A percentile compares a stretch with the other conserved stretches of the same genome.
Evolutionary conservation across 2,797 vertebrate genomes (phyloP).

Genomic region (Alectoris magna): DNA sequence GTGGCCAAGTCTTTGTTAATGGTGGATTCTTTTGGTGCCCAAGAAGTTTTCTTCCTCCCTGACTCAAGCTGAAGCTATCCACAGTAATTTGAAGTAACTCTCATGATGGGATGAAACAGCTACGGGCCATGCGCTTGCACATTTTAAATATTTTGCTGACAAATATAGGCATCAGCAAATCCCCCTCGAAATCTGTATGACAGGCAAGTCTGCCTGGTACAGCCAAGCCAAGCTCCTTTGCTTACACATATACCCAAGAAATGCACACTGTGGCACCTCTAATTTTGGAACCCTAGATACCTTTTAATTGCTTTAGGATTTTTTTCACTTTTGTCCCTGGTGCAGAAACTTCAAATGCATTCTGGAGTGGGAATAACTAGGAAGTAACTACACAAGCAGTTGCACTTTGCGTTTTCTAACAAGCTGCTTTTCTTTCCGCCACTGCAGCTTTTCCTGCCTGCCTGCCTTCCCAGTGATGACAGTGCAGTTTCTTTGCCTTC

Average conservation of each 20-base stretch:
- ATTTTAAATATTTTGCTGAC: background rate
- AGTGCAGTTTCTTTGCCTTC: slow-evolving; percentile 1
- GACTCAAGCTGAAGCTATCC: background rate
- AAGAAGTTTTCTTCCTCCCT: background rate
- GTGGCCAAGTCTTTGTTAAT: background rate
- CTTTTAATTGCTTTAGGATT: background rate
- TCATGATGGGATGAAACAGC: background rate
- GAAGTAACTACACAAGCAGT: background rate
- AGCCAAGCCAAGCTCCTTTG: background rate
- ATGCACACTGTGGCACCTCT: background rate
- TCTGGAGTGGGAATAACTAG: background rate
- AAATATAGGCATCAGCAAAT: background rate
- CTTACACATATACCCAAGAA: background rate
- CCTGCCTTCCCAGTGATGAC: background rate
- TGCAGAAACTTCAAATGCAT: background rate
- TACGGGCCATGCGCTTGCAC: background rate
- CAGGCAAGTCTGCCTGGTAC: background rate
- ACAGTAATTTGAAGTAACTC: background rate
- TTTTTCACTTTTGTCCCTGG: background rate
- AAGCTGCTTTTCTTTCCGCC: background rate
- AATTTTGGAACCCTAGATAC: background rate
- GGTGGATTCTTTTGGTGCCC: background rate
- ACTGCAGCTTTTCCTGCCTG: background rate
- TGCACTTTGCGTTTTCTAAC: background rate
- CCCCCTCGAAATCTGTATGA: background rate